Conservation (phyloP, 2,113 vertebrate genomes). For the Carassius auratus region DNA sequence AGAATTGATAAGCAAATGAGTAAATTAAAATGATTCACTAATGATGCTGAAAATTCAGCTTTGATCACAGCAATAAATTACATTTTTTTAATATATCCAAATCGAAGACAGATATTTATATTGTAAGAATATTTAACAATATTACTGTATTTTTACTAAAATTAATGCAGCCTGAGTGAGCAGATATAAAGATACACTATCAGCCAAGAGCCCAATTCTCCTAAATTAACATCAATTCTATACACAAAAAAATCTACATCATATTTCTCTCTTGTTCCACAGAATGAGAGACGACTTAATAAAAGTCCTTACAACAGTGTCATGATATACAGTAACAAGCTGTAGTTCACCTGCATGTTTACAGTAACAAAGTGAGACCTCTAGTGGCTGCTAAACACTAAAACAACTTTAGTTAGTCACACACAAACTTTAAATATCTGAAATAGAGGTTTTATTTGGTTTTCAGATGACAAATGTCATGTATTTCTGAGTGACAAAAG, state of each 20-base stretch:
- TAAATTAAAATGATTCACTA: too few relatives aligned
- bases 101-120: neutral
- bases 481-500: neutral
- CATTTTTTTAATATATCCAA: too few relatives aligned
- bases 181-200: too few relatives aligned
- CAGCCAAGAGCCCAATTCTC: too few relatives aligned
- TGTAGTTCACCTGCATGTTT: neutral
- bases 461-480: neutral
- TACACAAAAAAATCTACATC: neutral
- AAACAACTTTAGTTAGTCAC: neutral
- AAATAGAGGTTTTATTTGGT: slow-evolving; percentile 33
- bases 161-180: too few relatives aligned
- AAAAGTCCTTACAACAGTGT: neutral
- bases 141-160: neutral
- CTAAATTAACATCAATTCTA: too few relatives aligned
- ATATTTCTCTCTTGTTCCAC: too few relatives aligned
- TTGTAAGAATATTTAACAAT: neutral
- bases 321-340: neutral
- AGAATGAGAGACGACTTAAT: too few relatives aligned
- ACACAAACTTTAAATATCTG: neutral
- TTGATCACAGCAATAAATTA: neutral
- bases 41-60: neutral
- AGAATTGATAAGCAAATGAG: too few relatives aligned
- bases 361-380: slow-evolving; percentile 37
- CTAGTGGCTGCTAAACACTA: slow-evolving; percentile 14